A percentile compares a stretch with the other conserved stretches of the same genome.
Conservation (phyloP, 2,797 vertebrate genomes). For the Cynodonichthys magdalenae region DNA sequence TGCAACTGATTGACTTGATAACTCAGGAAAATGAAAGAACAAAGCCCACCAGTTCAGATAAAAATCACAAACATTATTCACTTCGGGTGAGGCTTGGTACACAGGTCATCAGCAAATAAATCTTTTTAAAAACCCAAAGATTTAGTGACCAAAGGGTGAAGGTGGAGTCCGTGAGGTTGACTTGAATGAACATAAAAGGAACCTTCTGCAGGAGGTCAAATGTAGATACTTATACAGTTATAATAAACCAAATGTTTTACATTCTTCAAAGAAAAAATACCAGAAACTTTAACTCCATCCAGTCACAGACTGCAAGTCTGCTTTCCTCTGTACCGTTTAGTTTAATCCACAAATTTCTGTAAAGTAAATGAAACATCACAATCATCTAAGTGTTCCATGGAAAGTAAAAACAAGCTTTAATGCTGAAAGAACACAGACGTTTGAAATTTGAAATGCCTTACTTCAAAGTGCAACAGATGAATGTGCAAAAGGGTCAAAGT, state of each 20-base stretch:
- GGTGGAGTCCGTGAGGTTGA: neutral
- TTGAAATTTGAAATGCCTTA: neutral
- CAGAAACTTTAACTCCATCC: too few species aligned
- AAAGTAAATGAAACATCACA: neutral
- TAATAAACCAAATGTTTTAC: neutral
- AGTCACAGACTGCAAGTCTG: too few species aligned
- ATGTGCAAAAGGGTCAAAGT: slow-evolving; percentile 2
- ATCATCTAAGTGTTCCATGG: neutral
- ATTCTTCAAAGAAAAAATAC: too few species aligned
- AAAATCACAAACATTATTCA: neutral
- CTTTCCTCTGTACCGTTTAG: too few species aligned
- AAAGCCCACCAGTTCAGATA: neutral
- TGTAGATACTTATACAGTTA: neutral
- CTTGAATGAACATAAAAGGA: neutral
- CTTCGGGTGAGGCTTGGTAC: neutral
- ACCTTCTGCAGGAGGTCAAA: neutral
- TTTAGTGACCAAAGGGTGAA: neutral
- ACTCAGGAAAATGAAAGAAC: neutral
- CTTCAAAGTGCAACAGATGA: neutral
- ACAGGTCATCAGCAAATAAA: slow-evolving; percentile 1
- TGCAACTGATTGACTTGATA: neutral
- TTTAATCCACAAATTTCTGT: neutral
- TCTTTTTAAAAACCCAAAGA: slow-evolving; percentile 1
- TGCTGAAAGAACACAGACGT: neutral
- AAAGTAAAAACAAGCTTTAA: neutral